Evolutionary conservation across 1,140 invertebrate genomes (phyloP), one percentile per base, ranked within the genome.

Genomic region (Physella acuta): DNA sequence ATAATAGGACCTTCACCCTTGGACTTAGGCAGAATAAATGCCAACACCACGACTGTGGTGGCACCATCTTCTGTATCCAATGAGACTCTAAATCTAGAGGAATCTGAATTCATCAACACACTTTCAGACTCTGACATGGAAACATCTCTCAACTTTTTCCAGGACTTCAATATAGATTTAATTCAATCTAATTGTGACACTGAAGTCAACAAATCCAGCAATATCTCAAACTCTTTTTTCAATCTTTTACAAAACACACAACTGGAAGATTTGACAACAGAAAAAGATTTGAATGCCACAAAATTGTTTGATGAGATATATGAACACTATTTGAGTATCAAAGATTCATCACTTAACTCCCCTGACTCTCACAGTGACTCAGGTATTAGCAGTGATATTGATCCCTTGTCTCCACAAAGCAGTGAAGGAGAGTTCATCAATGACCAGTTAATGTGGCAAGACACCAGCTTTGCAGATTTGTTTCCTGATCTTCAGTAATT

Each of bases 381-480:
- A 60, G 73, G 75, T 63, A 55, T 70, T 26, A 37, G 59, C 52
- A 75, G 77, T 76, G 77, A 78, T 52, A 49, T 72, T 49, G 76
- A 77, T 52, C 76, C 73, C n/a, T 44, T 44, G 16, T 78, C 78
- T 8, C 78, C 78, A 11, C 71, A 67, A 11, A 77, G 76, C 67
- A 68, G 62, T 51, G 65, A 74, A 56, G 72, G 68, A 51, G 73
- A 70, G 44, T 65, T 55, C 51, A 65, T 77, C 8, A 58, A 69
- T 37, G 79, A 80, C 34, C 63, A 71, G 60, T 51, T 68, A 0
- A 24, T 61, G 59, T 82, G 81, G 81, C 78, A 82, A 52, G 81
- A 82, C 64, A 80, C 59, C 2, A 36, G 77, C 5, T 82, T 82
- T 69, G 75, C 73, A 39, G 81, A 82, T 68, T 67, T 82, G 49